Percentiles rank a stretch among this genome's conserved stretches.
These are phyloP conservation scores for Ictalurus punctatus DNA, from an alignment of 2,113 vertebrate genomes.

Conservation along the genomic window DNA sequence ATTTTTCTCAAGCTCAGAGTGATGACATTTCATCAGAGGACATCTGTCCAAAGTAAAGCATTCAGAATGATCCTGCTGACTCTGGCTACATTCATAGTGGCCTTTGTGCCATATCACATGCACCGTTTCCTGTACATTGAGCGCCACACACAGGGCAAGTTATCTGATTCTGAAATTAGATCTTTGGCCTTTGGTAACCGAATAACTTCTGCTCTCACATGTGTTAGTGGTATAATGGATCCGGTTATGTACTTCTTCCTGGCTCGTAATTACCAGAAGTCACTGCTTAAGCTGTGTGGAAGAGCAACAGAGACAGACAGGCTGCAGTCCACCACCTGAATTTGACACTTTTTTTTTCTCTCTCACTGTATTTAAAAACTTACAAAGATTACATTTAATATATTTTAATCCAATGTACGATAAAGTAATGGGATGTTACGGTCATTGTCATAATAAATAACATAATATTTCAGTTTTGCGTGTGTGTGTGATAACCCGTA, in stretches of 20 bases:
- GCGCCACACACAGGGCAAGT: background rate
- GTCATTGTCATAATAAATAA: background rate
- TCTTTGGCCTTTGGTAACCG: conserved; percentile 62
- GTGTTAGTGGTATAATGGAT: conserved; percentile 69
- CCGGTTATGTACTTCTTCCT: conserved; percentile 76
- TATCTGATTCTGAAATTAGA: conserved; percentile 4
- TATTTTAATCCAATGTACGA: background rate
- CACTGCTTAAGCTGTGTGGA: conserved; percentile 60
- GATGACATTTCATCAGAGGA: conserved; percentile 50
- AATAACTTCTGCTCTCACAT: conserved; percentile 73
- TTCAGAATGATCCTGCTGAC: conserved; percentile 67
- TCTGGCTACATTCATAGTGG: conserved; percentile 67
- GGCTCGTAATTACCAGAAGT: conserved; percentile 61
- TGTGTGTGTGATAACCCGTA: background rate
- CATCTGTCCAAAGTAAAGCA: conserved; percentile 61
- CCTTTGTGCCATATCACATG: conserved; percentile 74
- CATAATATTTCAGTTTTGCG: background rate
- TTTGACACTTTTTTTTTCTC: no score
- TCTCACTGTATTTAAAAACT: background rate
- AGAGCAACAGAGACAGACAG: conserved; percentile 28
- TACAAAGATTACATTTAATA: background rate
- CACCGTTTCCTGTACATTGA: conserved; percentile 68
- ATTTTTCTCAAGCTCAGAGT: conserved; percentile 65
- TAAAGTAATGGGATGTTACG: background rate
- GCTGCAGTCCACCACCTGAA: conserved; percentile 28